phyloP scores from a whole-genome alignment of 2,888 invertebrate species.

The Metallyticus violacea region DNA sequence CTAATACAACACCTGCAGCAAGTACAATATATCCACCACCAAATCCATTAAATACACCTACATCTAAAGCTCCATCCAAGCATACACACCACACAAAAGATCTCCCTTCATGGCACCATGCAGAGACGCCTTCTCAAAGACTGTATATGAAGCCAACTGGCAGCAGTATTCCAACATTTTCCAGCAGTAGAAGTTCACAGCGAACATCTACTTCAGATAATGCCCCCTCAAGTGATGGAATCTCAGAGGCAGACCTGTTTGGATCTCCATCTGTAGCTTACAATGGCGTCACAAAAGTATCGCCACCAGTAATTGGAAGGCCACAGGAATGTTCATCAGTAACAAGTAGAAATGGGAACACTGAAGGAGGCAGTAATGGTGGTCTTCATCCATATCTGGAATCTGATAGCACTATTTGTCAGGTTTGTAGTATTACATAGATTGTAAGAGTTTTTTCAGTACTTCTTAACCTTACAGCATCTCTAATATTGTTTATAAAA shows the following conservation, averaged over 20 bases:
- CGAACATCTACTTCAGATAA: background rate
- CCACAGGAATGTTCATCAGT: constrained; percentile 18
- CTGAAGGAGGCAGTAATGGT: background rate
- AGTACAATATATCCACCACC: constrained; percentile 7
- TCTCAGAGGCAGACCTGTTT: background rate
- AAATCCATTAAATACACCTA: background rate
- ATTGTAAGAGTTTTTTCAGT: no score
- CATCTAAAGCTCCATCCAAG: background rate
- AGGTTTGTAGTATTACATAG: constrained; percentile 10
- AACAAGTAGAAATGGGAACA: background rate
- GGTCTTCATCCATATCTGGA: constrained; percentile 10
- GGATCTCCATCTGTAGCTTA: background rate
- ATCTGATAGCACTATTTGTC: constrained; percentile 10
- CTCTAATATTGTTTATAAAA: no score
- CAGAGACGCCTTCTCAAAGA: background rate
- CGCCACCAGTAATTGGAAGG: constrained; percentile 18
- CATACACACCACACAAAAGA: background rate
- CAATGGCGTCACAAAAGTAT: background rate
- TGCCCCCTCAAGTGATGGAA: background rate
- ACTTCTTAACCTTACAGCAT: no score
- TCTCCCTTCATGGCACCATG: constrained; percentile 5
- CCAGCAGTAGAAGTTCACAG: background rate
- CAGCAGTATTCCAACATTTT: background rate
- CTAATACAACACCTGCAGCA: background rate
- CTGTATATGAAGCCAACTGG: background rate